Base-by-base conservation (phyloP, 2,888 invertebrate genomes). In the Eupelmus urozonus region DNA sequence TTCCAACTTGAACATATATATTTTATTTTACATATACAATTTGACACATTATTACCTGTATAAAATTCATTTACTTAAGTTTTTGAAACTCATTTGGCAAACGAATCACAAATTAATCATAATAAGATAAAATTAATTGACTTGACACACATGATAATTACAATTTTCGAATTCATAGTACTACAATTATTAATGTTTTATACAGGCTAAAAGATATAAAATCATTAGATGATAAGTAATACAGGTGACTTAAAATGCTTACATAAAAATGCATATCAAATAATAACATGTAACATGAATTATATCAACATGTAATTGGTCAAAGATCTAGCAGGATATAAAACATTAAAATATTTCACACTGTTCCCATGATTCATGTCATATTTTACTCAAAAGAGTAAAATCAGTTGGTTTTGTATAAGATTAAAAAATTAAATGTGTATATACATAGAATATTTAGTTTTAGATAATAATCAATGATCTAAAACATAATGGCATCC, bases 351-450 rank as follows among this genome's bases (percentile, higher is more conserved):
- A 49, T 29, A 70, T 78, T 76, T 74, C 62, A 78, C 60, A 76
- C 72, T 76, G 69, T 69, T 78, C 76, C 63, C 62, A 69, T 74
- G 49, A 62, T 60, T 80, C 25, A 59, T 16, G 20, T 79, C 59
- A 71, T n/a, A 51, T 72, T 78, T 78, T 80, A 80, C 75, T 80
- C 75, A 75, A 78, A 78, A 78, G 78, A 80, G 78, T 76, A 76
- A 60, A 69, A 80, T 63, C 49, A 70, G 67, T 78, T 66, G 25
- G 3, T 69, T 80, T 71, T 80, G 66, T 75, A 80, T 65, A 73
- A 49, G 34, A 66, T 74, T 66, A 29, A 75, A 77, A 75, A 78
- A 80, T 75, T 74, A 80, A 78, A 65, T 73, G 72, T 67, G 55
- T 77, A 75, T 76, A 63, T 80, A 75, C 77, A 74, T 65, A 77